Evolutionary conservation across 2,113 vertebrate genomes (phyloP).

Genomic region (Psammodynastes pulverulentus): DNA sequence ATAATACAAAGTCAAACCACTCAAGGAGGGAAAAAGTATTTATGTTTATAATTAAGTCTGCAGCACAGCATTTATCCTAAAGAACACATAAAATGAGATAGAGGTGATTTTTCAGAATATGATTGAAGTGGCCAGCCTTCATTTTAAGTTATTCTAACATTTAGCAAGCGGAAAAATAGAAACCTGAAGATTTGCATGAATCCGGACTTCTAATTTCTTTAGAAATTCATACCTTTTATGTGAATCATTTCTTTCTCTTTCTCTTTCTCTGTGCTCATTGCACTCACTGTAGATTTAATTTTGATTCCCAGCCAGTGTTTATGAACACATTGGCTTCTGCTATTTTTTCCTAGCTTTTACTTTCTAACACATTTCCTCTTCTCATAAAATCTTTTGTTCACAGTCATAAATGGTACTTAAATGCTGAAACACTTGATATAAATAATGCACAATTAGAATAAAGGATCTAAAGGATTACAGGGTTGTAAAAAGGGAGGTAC

Average conservation of each 20-base stretch:
- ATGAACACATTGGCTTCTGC: neutral
- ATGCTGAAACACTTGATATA: neutral
- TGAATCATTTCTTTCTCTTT: neutral
- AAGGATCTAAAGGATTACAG: neutral
- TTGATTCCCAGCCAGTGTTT: neutral
- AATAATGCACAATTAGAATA: constrained; percentile 1
- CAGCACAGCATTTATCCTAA: neutral
- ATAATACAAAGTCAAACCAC: constrained; percentile 10
- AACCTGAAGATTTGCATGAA: neutral
- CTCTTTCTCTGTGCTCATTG: neutral
- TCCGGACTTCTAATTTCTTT: neutral
- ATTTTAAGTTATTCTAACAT: neutral
- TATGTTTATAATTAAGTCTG: neutral
- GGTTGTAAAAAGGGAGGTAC: neutral
- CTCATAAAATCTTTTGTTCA: neutral
- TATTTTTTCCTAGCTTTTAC: neutral
- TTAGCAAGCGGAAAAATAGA: neutral
- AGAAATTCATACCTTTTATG: neutral
- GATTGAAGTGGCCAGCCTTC: neutral
- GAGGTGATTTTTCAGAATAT: neutral
- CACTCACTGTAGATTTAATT: neutral
- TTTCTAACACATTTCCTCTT: neutral
- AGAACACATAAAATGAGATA: neutral
- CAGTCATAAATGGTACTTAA: neutral
- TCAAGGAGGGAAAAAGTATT: neutral